Evolutionary conservation across 2,113 vertebrate genomes (phyloP).

Genomic region (Arenaria interpres): DNA sequence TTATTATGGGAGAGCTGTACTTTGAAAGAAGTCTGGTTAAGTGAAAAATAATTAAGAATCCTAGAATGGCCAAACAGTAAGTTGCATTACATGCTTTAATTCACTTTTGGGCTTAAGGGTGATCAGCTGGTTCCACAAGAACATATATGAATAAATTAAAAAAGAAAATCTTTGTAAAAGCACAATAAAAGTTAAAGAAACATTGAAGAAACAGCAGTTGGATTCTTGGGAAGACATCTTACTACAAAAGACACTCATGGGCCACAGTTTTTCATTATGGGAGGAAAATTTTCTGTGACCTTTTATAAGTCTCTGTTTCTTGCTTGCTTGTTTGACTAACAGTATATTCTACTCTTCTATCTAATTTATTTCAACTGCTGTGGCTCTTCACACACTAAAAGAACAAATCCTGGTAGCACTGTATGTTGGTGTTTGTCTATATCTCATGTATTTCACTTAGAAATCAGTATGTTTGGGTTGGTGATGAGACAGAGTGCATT

Average conservation of each 20-base stretch:
- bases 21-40: conserved; percentile 30
- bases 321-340: background rate
- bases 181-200: background rate
- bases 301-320: background rate
- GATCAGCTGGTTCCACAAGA: background rate
- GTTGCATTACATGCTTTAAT: conserved; percentile 20
- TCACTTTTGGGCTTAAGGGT: conserved; percentile 36
- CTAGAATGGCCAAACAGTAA: conserved; percentile 5
- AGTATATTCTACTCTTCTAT: background rate
- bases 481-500: background rate
- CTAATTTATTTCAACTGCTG: background rate
- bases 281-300: background rate
- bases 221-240: background rate
- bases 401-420: background rate
- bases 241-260: background rate
- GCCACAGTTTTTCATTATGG: background rate
- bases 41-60: conserved; percentile 54
- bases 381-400: background rate
- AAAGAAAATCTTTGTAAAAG: background rate
- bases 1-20: background rate
- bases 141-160: conserved; percentile 40
- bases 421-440: background rate
- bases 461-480: background rate
- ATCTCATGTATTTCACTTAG: background rate
- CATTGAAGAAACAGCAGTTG: background rate